phyloP scores from a whole-genome alignment of 2,113 vertebrate genomes.

The Bubo blakistoni region DNA sequence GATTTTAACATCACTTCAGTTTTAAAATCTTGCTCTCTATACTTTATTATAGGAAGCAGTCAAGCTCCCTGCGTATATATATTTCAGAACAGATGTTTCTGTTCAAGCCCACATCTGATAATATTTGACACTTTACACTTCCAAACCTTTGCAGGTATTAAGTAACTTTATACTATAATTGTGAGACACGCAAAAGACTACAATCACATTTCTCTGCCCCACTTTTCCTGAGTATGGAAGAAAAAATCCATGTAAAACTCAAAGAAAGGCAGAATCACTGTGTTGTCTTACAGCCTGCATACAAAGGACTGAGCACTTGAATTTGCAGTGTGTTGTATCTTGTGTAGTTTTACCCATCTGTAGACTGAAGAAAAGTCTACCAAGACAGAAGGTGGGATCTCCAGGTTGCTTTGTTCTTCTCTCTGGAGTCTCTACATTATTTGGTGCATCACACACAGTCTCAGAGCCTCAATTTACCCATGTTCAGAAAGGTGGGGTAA shows the following conservation, averaged over 20 bases:
- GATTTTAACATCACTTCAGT: not conserved
- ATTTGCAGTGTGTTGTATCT: not conserved
- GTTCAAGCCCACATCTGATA: not conserved
- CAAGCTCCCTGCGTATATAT: not conserved
- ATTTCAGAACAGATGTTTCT: not conserved
- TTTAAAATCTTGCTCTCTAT: not conserved
- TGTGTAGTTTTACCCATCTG: not conserved
- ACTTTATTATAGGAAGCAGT: not conserved
- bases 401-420: not conserved
- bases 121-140: not conserved
- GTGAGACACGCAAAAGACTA: not conserved
- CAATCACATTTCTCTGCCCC: not conserved
- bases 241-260: not conserved
- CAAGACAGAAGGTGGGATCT: not conserved
- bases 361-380: not conserved
- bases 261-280: not conserved
- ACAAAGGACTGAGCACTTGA: not conserved
- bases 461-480: not conserved
- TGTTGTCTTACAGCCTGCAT: not conserved
- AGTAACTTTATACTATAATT: not conserved
- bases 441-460: not conserved
- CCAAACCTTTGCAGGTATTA: not conserved
- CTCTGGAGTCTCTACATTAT: not conserved
- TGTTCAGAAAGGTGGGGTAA: not conserved
- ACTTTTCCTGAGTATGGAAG: not conserved